Percentiles rank a stretch among this genome's conserved stretches.
These are phyloP conservation scores for Ochropleura plecta DNA, from an alignment of 2,888 invertebrate genomes.

Conservation along the genomic window DNA sequence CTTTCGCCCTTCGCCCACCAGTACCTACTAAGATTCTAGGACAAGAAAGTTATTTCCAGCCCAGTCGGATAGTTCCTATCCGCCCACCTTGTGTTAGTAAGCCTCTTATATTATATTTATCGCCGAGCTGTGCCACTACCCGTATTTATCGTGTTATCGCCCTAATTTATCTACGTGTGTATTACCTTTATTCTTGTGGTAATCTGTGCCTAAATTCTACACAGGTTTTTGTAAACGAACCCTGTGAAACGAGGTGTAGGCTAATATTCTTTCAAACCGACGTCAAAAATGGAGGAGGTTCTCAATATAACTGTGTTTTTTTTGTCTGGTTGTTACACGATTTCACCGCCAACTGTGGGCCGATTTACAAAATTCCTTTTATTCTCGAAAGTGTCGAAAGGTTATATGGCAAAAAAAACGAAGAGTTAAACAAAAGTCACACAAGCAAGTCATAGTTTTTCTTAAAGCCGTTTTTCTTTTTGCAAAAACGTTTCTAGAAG, in stretches of 20 bases:
- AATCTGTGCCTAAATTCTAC: constrained; percentile 28
- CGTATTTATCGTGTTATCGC: constrained; percentile 28
- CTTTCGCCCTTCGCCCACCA: constrained; percentile 11
- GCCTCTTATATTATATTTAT: constrained; percentile 51
- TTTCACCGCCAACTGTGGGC: no score
- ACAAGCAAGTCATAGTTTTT: no score
- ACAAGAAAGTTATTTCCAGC: constrained; percentile 54
- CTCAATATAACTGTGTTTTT: no score
- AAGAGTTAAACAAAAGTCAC: no score
- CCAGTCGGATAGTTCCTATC: constrained; percentile 46
- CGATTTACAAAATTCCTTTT: no score
- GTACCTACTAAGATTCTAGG: constrained; percentile 30
- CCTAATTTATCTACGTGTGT: constrained; percentile 54
- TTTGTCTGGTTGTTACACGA: no score
- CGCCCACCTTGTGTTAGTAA: constrained; percentile 47
- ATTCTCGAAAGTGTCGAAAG: no score
- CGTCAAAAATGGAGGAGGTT: no score
- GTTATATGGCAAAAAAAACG: no score
- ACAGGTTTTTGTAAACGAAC: constrained; percentile 1
- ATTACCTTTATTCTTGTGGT: constrained; percentile 33
- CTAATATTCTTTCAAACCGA: background rate
- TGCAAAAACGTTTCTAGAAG: no score
- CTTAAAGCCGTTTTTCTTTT: no score
- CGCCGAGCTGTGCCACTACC: constrained; percentile 26
- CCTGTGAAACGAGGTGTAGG: background rate